These are phyloP conservation scores for Onychostruthus taczanowskii DNA, from an alignment of 2,113 vertebrate species.

Conservation along the genomic window DNA sequence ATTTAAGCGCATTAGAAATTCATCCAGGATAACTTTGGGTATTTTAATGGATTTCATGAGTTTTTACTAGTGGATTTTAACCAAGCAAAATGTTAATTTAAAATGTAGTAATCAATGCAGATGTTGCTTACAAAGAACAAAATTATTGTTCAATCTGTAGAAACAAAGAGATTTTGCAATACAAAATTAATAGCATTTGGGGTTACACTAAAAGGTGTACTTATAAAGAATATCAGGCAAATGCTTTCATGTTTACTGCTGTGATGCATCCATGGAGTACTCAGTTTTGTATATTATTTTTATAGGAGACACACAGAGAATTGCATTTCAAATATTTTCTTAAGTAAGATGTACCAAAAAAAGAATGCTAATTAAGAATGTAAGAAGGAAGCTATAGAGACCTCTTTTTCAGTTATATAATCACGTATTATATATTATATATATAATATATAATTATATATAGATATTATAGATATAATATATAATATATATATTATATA, in stretches of 20 bases:
- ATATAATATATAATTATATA: too few relatives aligned
- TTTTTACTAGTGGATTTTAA: conserved; percentile 2
- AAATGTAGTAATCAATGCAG: not conserved
- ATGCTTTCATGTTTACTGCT: not conserved
- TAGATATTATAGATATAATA: too few relatives aligned
- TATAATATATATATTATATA: too few relatives aligned
- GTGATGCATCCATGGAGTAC: not conserved
- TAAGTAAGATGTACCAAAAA: not conserved
- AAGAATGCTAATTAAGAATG: not conserved
- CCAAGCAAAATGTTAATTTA: not conserved
- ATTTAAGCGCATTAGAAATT: not conserved
- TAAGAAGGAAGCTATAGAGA: not conserved
- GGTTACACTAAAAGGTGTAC: not conserved
- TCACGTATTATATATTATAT: not conserved
- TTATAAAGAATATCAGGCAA: not conserved
- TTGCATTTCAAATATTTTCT: not conserved
- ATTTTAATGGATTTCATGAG: not conserved
- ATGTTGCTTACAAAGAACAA: not conserved
- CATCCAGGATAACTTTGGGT: not conserved
- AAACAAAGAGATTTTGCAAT: not conserved
- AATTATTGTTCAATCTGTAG: not conserved
- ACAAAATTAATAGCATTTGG: not conserved
- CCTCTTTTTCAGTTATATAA: not conserved
- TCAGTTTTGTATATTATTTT: not conserved
- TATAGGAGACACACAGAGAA: not conserved